phyloP scores from a whole-genome alignment of 2,888 invertebrate species.

The Agrotis clavis region DNA sequence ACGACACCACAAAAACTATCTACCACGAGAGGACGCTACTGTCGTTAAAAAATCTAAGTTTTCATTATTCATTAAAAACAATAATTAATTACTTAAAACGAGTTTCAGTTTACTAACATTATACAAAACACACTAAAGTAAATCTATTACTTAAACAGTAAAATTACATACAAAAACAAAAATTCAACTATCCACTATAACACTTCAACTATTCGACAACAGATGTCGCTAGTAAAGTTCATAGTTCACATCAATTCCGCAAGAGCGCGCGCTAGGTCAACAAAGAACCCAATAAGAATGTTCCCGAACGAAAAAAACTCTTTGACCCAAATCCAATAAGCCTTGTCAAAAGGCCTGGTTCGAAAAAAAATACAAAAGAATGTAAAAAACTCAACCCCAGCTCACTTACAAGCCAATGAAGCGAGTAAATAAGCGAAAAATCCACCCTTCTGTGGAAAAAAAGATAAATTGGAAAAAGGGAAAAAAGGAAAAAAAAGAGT shows the following conservation, averaged over 20 bases:
- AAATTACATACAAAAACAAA: no score
- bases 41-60: background rate
- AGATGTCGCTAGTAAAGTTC: conserved; percentile 71
- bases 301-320: conserved; percentile 57
- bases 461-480: conserved; percentile 84
- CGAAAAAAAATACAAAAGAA: conserved; percentile 78
- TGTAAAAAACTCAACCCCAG: conserved; percentile 80
- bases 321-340: conserved; percentile 83
- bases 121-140: no score
- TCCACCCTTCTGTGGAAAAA: conserved; percentile 87
- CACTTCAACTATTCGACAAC: conserved; percentile 63
- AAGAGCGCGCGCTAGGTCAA: conserved; percentile 50
- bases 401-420: conserved; percentile 91
- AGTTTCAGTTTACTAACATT: no score
- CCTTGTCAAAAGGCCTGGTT: conserved; percentile 69
- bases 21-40: conserved; percentile 43
- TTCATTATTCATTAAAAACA: background rate
- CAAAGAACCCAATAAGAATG: conserved; percentile 69
- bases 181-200: no score
- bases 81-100: background rate
- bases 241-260: conserved; percentile 69
- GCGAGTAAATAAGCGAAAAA: conserved; percentile 91
- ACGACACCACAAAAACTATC: conserved; percentile 3
- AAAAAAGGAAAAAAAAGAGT: conserved; percentile 76
- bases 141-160: no score